A percentile compares a stretch with the other conserved stretches of the same genome.
These are phyloP conservation scores for Ctenoplectra terminalis DNA, from an alignment of 1,140 invertebrate species.

Conservation along the genomic window DNA sequence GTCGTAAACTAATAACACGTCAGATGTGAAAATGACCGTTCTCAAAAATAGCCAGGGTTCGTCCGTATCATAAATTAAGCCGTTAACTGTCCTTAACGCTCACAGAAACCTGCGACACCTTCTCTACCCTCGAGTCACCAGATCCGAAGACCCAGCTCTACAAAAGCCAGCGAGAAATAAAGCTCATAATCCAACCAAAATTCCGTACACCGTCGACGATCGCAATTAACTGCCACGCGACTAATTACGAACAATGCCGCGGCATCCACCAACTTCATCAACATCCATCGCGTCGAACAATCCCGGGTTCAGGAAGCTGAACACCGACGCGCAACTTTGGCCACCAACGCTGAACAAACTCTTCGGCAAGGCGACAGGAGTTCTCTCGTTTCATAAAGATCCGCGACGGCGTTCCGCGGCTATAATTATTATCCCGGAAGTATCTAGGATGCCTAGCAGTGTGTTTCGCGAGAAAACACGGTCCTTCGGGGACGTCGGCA, in stretches of 20 bases:
- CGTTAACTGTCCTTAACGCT: too few species aligned
- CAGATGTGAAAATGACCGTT: too few species aligned
- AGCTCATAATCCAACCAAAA: background rate
- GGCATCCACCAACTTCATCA: background rate
- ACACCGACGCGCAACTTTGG: background rate
- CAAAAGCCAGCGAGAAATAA: background rate
- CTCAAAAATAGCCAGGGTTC: too few species aligned
- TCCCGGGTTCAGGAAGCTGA: background rate
- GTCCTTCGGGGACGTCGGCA: background rate
- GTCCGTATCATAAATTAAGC: too few species aligned
- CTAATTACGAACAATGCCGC: background rate
- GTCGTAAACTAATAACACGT: too few species aligned
- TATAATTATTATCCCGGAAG: slow-evolving; percentile 50
- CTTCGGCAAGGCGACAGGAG: background rate
- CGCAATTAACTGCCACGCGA: background rate
- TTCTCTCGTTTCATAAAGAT: slow-evolving; percentile 17
- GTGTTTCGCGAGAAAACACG: slow-evolving; percentile 10
- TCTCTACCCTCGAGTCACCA: too few species aligned
- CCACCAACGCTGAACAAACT: slow-evolving; percentile 3
- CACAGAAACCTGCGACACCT: too few species aligned
- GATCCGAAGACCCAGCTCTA: too few species aligned
- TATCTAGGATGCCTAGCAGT: background rate
- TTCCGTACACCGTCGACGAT: background rate
- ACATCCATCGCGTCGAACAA: background rate
- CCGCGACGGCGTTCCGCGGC: background rate